Percentiles rank a stretch among this genome's conserved stretches.
phyloP scores from a whole-genome alignment of 1,140 invertebrate species.

The Formica exsecta region DNA sequence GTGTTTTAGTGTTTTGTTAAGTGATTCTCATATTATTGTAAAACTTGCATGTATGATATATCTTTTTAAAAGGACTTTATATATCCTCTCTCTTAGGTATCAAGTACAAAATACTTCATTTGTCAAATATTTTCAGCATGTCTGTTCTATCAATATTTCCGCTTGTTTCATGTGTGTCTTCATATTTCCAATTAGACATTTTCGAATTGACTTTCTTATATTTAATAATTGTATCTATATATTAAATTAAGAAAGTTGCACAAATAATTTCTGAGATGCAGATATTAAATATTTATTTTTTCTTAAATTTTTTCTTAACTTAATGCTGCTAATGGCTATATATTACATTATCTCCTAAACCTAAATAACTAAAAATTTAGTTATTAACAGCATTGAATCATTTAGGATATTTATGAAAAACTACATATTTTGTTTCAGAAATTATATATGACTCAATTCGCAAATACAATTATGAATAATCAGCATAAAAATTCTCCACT shows the following conservation, averaged over 20 bases:
- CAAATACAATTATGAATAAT: slow-evolving; percentile 16
- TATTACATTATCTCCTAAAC: neutral
- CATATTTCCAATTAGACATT: neutral
- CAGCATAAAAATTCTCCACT: neutral
- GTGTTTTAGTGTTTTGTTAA: neutral
- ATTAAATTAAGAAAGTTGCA: neutral
- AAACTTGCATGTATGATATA: neutral
- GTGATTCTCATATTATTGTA: neutral
- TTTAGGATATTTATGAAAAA: neutral
- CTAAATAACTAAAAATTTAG: slow-evolving; percentile 8
- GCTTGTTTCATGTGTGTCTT: neutral
- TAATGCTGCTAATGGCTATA: neutral
- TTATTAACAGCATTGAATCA: neutral
- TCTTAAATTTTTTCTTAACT: neutral
- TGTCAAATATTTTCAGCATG: neutral
- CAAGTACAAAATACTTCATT: neutral
- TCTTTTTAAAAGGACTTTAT: neutral
- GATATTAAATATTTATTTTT: neutral
- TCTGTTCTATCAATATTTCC: neutral
- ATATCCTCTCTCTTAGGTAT: neutral
- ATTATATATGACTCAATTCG: neutral
- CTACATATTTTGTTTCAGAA: neutral
- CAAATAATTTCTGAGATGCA: neutral
- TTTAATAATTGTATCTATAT: neutral
- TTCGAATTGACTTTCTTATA: neutral